Evolutionary conservation across 1,140 invertebrate species (phyloP).

Genomic region (Drosophila athabasca): DNA sequence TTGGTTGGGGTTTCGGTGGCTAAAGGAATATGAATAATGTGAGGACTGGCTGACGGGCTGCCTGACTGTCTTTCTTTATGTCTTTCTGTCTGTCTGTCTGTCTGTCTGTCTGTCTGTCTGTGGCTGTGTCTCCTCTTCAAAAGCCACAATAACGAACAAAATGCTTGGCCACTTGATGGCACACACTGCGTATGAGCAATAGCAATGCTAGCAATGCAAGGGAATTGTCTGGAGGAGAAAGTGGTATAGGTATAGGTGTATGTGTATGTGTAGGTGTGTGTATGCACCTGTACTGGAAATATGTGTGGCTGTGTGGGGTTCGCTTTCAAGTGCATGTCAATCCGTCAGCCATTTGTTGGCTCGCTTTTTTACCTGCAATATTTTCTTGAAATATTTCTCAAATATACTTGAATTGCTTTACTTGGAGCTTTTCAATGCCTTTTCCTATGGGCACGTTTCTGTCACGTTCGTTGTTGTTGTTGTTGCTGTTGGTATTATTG

Average conservation of each 20-base stretch:
- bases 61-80: conserved; percentile 24
- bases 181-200: conserved; percentile 74
- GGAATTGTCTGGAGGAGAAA: background rate
- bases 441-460: conserved; percentile 29
- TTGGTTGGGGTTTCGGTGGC: conserved; percentile 6
- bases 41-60: conserved; percentile 16
- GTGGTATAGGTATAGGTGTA: background rate
- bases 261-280: background rate
- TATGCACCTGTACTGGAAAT: background rate
- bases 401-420: conserved; percentile 39
- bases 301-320: conserved; percentile 16
- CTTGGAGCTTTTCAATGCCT: conserved; percentile 20
- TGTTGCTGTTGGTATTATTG: conserved; percentile 30
- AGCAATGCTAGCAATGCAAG: conserved; percentile 64
- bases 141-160: conserved; percentile 25
- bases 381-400: conserved; percentile 27
- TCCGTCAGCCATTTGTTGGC: conserved; percentile 47
- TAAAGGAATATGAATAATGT: conserved; percentile 13
- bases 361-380: conserved; percentile 43
- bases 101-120: conserved; percentile 14
- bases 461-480: conserved; percentile 48
- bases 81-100: conserved; percentile 16
- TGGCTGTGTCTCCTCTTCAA: conserved; percentile 20
- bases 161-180: conserved; percentile 69
- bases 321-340: conserved; percentile 74